Base-by-base conservation (phyloP, 2,797 vertebrate species). In the Acrossocheilus fasciatus region DNA sequence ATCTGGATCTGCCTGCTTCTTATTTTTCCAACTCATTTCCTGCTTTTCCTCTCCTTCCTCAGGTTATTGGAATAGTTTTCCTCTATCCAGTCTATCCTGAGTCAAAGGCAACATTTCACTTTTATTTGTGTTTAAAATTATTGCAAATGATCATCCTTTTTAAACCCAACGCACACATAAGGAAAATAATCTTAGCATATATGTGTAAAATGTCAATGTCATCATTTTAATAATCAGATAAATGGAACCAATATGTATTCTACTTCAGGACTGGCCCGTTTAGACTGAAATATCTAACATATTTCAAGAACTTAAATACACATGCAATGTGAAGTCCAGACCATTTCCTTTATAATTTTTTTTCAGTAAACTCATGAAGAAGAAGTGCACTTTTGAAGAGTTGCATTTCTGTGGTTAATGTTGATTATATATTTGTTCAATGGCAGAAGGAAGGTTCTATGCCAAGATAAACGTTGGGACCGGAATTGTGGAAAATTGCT, bases 1-100 rank as follows among this genome's bases (percentile, higher is more conserved):
- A 95, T 94, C 93, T 92, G 94, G 91, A 95, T 94, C 93, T 93
- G 95, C 92, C 78, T 91, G 92, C 92, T 91, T 93, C 93, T 95
- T 96, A 95, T 96, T 96, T 96, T 95, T 94, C 89, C 93, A 92
- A 52, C 93, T 95, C 94, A 96, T 96, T 96, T 96, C 95, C 96
- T 96, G 95, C 95, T 95, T 95, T 94, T 92, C 94, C 92, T 91
- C 93, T 91, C 93, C 92, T 92, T 95, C 93, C 94, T 92, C 88
- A 94, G 94, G 96, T 95, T 94, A 95, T 96, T 95, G 95, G 93
- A 92, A 95, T 93, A 91, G 91, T 83, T 94, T 95, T 93, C 86
- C 87, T 92, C 87, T 64, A 47, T 87, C 87, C 87, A 70, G 74
- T 47, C 73, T 79, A 76, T 73, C 84, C 83, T 54, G 20, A 80